Evolutionary conservation across 2,113 vertebrate genomes (phyloP), one percentile per base, ranked within the genome.

Genomic region (Zosterops pallidus): DNA sequence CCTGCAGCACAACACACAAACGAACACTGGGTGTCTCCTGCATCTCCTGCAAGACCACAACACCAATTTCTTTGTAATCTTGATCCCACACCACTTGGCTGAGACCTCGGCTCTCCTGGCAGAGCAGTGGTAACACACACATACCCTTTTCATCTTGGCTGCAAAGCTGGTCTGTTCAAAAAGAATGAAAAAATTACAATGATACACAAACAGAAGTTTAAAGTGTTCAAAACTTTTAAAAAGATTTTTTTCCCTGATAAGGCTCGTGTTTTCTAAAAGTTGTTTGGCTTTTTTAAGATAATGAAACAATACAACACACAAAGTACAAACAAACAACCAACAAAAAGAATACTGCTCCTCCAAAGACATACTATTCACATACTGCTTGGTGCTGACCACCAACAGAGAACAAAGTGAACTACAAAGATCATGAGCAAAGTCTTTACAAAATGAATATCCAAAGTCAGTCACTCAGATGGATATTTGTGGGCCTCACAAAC

Each of bases 1-100:
- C 99, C 98, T 98, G 97, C 57, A 89, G 79, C 63, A 89, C 76
- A 95, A 91, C 76, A 83, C 65, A 92, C 55, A 95, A 69, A 76
- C 28, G 9, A 82, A 74, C 55, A 33, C 44, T 31, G 64, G 24
- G 46, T 47, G 25, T 83, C 65, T 70, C 70, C 82, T 56, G 76
- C 83, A 89, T 41, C 86, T 85, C 85, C 82, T 85, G 55, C 71
- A 87, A 80, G 53, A 71, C 33, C 69, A 50, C 47, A 49, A 41
- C 50, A 93, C 52, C 80, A 46, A 67, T 75, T 75, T 67, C 83
- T 79, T 56, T 85, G 74, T 49, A 84, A 63, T 84, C 50, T 70
- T 91, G 72, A 75, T 78, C 69, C 60, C 65, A 90, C 52, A 50
- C 55, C 85, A 81, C 69, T 69, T 52, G 85, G 74, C 60, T 74